Conservation (phyloP, 2,888 invertebrate species). For the Phortica okadai region DNA sequence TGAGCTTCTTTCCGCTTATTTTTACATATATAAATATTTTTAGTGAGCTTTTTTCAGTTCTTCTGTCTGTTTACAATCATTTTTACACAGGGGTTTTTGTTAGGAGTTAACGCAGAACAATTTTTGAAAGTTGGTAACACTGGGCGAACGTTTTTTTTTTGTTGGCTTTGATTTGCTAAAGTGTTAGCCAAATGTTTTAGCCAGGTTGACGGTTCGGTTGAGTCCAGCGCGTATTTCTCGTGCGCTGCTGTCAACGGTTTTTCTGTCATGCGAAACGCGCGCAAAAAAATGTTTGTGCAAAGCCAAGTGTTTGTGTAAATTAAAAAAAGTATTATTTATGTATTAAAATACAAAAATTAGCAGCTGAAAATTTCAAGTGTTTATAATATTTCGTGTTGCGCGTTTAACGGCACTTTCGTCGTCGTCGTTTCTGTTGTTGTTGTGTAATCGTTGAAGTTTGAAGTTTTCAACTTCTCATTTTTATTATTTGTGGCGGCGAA, state of each 20-base stretch:
- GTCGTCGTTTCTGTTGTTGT: neutral
- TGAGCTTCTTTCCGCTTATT: too few species aligned
- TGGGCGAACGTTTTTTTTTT: too few species aligned
- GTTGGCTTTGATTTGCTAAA: too few species aligned
- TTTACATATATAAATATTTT: too few species aligned
- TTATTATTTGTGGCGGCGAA: neutral
- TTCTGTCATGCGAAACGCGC: slow-evolving; percentile 5
- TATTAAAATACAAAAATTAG: neutral
- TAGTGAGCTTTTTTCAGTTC: too few species aligned
- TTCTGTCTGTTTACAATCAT: too few species aligned
- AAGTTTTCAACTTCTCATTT: neutral
- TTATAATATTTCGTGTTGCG: neutral
- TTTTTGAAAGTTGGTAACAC: too few species aligned
- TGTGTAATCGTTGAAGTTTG: slow-evolving; percentile 11
- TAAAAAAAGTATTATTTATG: neutral
- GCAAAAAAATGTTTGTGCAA: neutral
- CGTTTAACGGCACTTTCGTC: neutral
- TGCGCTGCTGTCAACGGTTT: neutral
- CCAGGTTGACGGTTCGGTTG: neutral
- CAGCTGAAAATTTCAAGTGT: neutral
- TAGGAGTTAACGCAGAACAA: too few species aligned
- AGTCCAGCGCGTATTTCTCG: neutral
- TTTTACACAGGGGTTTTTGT: too few species aligned
- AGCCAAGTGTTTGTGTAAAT: neutral
- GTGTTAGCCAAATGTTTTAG: too few species aligned